A percentile compares a stretch with the other conserved stretches of the same genome.
These are phyloP conservation scores for Agrochola litura DNA, from an alignment of 2,888 invertebrate genomes.

Conservation along the genomic window DNA sequence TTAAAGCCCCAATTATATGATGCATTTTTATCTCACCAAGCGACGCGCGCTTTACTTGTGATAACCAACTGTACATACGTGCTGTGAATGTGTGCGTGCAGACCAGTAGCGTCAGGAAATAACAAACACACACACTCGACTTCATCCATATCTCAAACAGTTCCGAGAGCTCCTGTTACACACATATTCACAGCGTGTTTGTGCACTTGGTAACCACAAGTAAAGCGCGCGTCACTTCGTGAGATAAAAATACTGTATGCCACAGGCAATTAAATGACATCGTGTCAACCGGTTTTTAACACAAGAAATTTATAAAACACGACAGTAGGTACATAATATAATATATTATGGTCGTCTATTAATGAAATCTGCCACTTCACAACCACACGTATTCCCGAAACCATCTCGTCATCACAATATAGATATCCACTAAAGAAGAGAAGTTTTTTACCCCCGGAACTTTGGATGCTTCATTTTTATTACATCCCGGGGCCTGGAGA, in stretches of 20 bases:
- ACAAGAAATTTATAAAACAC: background rate
- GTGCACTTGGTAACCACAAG: background rate
- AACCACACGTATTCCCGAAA: background rate
- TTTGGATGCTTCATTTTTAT: slow-evolving; percentile 42
- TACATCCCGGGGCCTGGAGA: slow-evolving; percentile 12
- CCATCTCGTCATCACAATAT: slow-evolving; percentile 10
- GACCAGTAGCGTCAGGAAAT: too few species aligned
- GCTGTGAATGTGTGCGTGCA: background rate
- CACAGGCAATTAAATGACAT: background rate
- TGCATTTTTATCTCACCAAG: background rate
- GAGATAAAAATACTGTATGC: background rate
- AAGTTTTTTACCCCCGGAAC: slow-evolving; percentile 8
- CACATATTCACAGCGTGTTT: too few species aligned
- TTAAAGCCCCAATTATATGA: background rate
- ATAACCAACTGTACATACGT: background rate
- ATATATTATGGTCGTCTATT: background rate
- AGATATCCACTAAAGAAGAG: background rate
- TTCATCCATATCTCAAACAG: too few species aligned
- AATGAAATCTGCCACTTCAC: background rate
- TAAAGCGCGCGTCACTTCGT: background rate
- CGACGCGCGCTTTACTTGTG: background rate
- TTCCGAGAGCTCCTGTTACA: too few species aligned
- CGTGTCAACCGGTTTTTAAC: too few species aligned
- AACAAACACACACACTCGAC: too few species aligned
- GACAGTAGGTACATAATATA: background rate